Evolutionary conservation across 2,888 invertebrate species (phyloP).

Genomic region (Encarsia formosa): DNA sequence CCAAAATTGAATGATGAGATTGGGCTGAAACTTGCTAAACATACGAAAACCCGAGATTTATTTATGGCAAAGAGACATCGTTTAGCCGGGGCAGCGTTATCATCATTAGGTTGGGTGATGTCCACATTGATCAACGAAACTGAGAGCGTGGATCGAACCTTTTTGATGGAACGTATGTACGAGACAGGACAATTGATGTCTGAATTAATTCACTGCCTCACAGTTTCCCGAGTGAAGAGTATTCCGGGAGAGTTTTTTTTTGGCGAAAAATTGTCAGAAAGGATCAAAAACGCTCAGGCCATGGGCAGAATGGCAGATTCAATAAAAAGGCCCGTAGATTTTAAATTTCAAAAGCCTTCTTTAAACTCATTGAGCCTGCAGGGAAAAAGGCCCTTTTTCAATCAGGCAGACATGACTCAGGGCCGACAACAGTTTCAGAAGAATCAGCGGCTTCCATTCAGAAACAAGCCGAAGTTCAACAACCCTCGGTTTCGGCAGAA

Average conservation of each 20-base stretch:
- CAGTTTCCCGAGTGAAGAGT: conserved; percentile 1
- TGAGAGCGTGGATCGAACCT: neutral
- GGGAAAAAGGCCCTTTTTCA: neutral
- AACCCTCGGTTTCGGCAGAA: conserved; percentile 6
- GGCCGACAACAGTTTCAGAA: neutral
- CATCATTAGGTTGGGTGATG: neutral
- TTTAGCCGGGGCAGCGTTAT: neutral
- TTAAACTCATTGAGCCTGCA: neutral
- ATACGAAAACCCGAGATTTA: neutral
- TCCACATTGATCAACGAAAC: neutral
- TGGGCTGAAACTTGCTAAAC: neutral
- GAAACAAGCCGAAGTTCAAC: neutral
- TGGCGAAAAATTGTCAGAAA: conserved; percentile 11
- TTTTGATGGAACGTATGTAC: neutral
- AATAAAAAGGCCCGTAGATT: neutral
- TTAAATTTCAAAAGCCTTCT: neutral
- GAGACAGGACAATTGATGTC: neutral
- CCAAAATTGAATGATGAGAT: neutral
- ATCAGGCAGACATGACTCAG: neutral
- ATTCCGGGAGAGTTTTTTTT: conserved; percentile 16
- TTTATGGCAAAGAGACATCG: neutral
- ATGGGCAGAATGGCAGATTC: conserved; percentile 11
- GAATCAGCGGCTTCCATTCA: conserved; percentile 1
- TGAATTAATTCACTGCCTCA: neutral
- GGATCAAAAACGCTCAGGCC: conserved; percentile 12